Conservation (phyloP, 2,797 vertebrate genomes). For the Cryptoblepharus egeriae region DNA sequence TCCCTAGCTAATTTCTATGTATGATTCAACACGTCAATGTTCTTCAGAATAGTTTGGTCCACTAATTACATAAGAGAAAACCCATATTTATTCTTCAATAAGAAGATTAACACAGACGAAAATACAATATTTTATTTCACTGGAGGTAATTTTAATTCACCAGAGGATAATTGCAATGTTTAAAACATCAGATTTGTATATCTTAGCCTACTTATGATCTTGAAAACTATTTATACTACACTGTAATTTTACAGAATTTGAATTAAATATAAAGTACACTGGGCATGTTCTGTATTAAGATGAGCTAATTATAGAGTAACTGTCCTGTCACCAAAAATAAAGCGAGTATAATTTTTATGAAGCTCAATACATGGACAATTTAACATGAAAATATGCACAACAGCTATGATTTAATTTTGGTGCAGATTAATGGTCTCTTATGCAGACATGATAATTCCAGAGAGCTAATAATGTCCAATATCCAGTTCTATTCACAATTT, state of each 20-base stretch:
- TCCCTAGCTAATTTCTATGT: conserved; percentile 72
- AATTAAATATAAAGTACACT: conserved; percentile 66
- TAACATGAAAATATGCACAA: conserved; percentile 28
- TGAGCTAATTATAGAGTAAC: conserved; percentile 52
- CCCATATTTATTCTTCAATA: conserved; percentile 74
- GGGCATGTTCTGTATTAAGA: conserved; percentile 52
- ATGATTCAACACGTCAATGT: conserved; percentile 74
- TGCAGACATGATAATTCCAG: conserved; percentile 20
- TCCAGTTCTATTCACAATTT: conserved; percentile 9
- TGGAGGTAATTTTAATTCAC: conserved; percentile 59
- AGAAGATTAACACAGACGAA: conserved; percentile 71
- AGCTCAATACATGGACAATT: conserved; percentile 39
- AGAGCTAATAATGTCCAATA: accelerated
- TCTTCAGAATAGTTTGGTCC: conserved; percentile 71
- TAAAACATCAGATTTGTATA: conserved; percentile 73
- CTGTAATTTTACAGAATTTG: conserved; percentile 67
- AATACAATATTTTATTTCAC: conserved; percentile 70
- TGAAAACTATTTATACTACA: conserved; percentile 64
- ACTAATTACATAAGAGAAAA: conserved; percentile 77
- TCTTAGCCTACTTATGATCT: conserved; percentile 70
- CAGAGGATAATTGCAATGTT: conserved; percentile 58
- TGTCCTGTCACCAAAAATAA: conserved; percentile 65
- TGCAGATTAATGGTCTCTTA: conserved; percentile 26
- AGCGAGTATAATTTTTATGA: conserved; percentile 56
- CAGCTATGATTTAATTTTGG: conserved; percentile 19